A percentile compares a stretch with the other conserved stretches of the same genome.
Conservation (phyloP, 2,888 invertebrate genomes). For the Cephalotes varians region DNA sequence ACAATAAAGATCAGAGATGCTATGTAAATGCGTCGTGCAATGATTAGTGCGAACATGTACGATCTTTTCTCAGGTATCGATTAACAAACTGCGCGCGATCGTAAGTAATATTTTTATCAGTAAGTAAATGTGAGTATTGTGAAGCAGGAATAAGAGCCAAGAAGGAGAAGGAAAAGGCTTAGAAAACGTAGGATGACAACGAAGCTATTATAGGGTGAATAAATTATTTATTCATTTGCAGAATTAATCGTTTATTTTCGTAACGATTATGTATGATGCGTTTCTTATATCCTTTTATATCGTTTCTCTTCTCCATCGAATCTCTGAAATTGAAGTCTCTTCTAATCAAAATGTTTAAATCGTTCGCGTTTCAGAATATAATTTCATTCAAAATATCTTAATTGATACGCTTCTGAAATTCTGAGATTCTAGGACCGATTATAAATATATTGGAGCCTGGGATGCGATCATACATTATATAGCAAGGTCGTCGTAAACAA, state of each 20-base stretch:
- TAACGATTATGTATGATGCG: neutral
- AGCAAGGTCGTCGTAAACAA: neutral
- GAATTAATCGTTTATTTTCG: neutral
- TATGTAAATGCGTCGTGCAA: neutral
- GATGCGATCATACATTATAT: slow-evolving; percentile 3
- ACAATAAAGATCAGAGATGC: neutral
- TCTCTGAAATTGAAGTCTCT: neutral
- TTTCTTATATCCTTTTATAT: neutral
- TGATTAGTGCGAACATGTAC: neutral
- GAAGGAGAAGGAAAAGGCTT: neutral
- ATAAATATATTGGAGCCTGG: slow-evolving; percentile 5
- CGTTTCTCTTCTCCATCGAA: neutral
- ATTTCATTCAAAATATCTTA: neutral
- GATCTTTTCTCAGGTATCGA: neutral
- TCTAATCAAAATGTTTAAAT: neutral
- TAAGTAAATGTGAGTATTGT: too few species aligned
- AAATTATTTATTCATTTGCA: neutral
- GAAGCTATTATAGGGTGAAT: neutral
- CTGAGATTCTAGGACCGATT: neutral
- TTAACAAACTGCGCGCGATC: neutral
- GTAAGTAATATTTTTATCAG: too few species aligned
- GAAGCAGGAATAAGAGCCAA: neutral
- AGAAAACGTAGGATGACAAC: neutral
- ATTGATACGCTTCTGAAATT: neutral
- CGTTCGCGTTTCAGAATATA: neutral